Conservation (phyloP, 2,113 vertebrate genomes). For the Geococcyx californianus region DNA sequence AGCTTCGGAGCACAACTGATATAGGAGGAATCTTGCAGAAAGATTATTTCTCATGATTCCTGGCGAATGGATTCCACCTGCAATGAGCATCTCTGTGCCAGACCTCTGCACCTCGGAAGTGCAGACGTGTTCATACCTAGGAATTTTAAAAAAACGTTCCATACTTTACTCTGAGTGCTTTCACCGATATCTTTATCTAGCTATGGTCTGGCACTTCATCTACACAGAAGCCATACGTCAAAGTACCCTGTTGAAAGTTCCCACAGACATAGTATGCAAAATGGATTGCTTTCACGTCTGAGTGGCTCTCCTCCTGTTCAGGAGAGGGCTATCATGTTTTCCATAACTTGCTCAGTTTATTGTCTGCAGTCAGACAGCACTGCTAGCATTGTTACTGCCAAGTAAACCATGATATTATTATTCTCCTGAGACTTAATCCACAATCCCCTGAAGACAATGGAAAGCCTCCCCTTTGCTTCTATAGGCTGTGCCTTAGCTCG, state of each 20-base stretch:
- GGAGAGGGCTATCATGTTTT: conserved; percentile 36
- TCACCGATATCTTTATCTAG: background rate
- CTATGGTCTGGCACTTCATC: background rate
- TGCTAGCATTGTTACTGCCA: conserved; percentile 50
- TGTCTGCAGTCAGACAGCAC: conserved; percentile 45
- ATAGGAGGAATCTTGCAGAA: background rate
- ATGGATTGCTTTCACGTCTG: background rate
- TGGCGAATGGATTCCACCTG: rapidly evolving
- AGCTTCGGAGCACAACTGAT: background rate
- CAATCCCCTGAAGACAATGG: conserved; percentile 30
- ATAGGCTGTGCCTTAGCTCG: background rate
- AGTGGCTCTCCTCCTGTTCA: conserved; percentile 22
- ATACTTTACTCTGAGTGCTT: background rate
- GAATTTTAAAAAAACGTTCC: background rate
- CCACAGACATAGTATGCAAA: background rate
- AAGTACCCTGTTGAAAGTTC: background rate
- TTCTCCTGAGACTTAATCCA: conserved; percentile 31
- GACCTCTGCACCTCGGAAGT: background rate
- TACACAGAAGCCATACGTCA: background rate
- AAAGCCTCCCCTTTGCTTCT: background rate
- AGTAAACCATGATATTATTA: conserved; percentile 51
- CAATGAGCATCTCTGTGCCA: rapidly evolving
- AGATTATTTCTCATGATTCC: background rate
- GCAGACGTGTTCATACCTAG: background rate
- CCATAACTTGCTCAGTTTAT: conserved; percentile 21